A percentile compares a stretch with the other conserved stretches of the same genome.
Evolutionary conservation across 2,113 vertebrate species (phyloP).

Genomic region (Falco punctatus): DNA sequence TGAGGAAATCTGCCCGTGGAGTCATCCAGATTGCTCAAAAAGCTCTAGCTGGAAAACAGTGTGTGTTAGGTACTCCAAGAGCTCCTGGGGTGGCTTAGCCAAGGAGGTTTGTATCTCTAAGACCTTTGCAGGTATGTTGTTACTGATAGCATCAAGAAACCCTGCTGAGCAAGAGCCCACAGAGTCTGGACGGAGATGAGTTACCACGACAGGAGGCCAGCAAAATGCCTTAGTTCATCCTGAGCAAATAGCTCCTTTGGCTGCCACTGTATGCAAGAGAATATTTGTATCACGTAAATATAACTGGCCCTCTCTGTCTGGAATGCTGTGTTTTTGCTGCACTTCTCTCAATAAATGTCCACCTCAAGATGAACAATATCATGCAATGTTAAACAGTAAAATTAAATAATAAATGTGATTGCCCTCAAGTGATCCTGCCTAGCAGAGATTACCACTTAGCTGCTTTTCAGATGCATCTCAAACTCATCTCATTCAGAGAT

Average conservation of each 20-base stretch:
- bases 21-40: background rate
- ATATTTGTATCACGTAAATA: background rate
- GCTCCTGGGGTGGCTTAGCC: background rate
- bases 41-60: background rate
- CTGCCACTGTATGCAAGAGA: background rate
- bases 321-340: background rate
- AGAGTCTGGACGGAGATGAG: background rate
- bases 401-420: background rate
- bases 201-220: background rate
- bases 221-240: background rate
- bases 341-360: background rate
- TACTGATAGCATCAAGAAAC: constrained; percentile 11
- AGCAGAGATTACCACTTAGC: background rate
- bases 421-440: background rate
- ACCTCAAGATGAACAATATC: background rate
- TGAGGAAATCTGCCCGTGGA: background rate
- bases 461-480: background rate
- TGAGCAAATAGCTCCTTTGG: background rate
- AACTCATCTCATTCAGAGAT: background rate
- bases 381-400: background rate
- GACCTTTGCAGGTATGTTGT: background rate
- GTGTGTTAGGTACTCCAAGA: background rate
- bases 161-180: background rate
- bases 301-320: background rate
- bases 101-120: background rate